Conservation (phyloP, 2,113 vertebrate genomes). For the Fukomys damarensis region DNA sequence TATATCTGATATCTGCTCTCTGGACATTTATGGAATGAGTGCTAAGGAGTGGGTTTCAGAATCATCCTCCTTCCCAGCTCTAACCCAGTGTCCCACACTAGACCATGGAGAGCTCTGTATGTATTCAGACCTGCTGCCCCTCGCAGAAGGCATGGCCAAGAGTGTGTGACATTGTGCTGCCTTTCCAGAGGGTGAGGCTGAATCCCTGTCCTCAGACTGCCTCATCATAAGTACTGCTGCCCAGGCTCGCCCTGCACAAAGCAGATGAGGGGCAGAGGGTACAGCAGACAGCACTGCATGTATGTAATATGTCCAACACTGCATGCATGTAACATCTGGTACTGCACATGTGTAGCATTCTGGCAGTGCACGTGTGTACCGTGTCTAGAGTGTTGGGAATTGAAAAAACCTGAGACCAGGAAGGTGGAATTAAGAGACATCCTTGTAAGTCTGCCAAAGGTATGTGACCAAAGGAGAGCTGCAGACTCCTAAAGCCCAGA, state of each 20-base stretch:
- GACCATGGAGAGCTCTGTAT: background rate
- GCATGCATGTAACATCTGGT: background rate
- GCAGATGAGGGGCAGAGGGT: background rate
- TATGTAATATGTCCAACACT: background rate
- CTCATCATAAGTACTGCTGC: background rate
- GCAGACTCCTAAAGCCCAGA: background rate
- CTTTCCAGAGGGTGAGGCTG: background rate
- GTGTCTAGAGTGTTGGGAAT: background rate
- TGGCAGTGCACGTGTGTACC: rapidly evolving
- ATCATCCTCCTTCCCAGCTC: background rate
- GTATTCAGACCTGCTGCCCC: background rate
- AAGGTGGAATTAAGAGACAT: background rate
- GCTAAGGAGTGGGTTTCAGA: background rate
- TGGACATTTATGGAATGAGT: background rate
- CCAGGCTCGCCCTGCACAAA: too few species aligned
- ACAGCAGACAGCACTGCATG: rapidly evolving
- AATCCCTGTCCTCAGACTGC: background rate
- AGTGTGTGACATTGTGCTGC: too few species aligned
- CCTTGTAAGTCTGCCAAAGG: background rate
- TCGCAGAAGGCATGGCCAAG: background rate
- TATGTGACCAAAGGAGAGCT: background rate
- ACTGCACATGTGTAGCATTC: background rate
- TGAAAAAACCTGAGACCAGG: background rate
- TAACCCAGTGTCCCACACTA: background rate
- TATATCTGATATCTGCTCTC: background rate